phyloP scores from a whole-genome alignment of 2,113 vertebrate species.

The Periophthalmodon schlosseri region DNA sequence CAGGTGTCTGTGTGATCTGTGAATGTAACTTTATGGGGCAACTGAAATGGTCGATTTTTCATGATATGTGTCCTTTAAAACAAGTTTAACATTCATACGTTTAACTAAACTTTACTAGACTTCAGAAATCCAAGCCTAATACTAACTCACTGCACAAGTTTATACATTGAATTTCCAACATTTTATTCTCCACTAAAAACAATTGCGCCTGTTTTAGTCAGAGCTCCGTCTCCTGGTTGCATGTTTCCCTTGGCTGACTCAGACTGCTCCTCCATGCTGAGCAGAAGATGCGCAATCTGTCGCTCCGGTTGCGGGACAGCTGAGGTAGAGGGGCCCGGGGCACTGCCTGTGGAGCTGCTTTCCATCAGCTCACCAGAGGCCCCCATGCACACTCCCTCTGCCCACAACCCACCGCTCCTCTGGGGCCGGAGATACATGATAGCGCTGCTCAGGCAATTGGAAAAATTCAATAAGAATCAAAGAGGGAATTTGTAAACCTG shows the following conservation, averaged over 20 bases:
- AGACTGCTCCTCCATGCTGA: conserved; percentile 7
- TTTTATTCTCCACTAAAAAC: neutral
- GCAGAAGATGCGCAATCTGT: conserved; percentile 14
- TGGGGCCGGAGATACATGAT: neutral
- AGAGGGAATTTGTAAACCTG: conserved; percentile 9
- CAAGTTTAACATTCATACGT: too few relatives aligned
- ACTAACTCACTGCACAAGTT: too few relatives aligned
- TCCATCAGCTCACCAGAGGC: conserved; percentile 5
- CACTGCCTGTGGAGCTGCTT: conserved; percentile 7
- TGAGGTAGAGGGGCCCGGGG: conserved; percentile 8
- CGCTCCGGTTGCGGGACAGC: neutral
- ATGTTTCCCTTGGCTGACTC: conserved; percentile 7
- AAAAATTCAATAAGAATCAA: conserved; percentile 9
- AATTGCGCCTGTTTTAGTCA: neutral
- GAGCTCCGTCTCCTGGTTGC: neutral
- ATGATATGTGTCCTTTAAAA: too few relatives aligned
- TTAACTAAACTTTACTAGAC: too few relatives aligned
- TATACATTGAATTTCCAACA: neutral
- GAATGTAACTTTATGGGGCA: too few relatives aligned
- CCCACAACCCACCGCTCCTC: neutral
- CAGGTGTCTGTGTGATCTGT: too few relatives aligned
- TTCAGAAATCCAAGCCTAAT: too few relatives aligned
- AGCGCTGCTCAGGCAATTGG: neutral
- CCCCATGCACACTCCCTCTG: neutral
- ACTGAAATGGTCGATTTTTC: too few relatives aligned